These are phyloP conservation scores for Micrasema minimum DNA, from an alignment of 1,140 invertebrate species.

Conservation along the genomic window DNA sequence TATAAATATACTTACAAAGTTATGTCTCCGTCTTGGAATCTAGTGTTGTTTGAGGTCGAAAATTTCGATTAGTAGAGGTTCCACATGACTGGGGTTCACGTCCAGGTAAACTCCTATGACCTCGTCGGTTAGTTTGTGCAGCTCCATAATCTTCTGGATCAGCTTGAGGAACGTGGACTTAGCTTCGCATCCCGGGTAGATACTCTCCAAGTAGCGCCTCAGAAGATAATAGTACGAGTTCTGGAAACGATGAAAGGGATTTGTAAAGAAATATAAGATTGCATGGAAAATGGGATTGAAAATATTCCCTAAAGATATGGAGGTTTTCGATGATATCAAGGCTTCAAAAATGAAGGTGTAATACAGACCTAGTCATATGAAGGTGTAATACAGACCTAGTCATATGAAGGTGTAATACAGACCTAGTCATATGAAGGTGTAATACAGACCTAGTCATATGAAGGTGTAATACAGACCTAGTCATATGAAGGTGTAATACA, in stretches of 20 bases:
- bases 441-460: too few relatives aligned
- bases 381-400: too few relatives aligned
- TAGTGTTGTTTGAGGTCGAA: conserved; percentile 82
- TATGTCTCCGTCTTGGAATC: conserved; percentile 1
- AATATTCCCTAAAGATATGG: too few relatives aligned
- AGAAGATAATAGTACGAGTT: conserved; percentile 92
- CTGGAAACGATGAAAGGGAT: conserved; percentile 70
- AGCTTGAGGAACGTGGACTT: conserved; percentile 86
- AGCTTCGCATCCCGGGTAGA: conserved; percentile 85
- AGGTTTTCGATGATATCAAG: too few relatives aligned
- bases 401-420: too few relatives aligned
- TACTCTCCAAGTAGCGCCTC: conserved; percentile 84
- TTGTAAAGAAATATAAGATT: too few relatives aligned
- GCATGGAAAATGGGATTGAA: too few relatives aligned
- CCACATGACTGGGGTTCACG: conserved; percentile 88
- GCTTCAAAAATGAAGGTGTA: too few relatives aligned
- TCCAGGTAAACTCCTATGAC: conserved; percentile 89
- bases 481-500: too few relatives aligned
- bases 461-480: too few relatives aligned
- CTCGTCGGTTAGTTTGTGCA: conserved; percentile 86
- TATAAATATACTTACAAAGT: conserved; percentile 4
- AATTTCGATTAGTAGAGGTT: conserved; percentile 92
- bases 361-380: too few relatives aligned
- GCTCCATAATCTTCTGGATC: conserved; percentile 87
- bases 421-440: too few relatives aligned